Conservation (phyloP, 2,113 vertebrate genomes). For the Anhinga anhinga region DNA sequence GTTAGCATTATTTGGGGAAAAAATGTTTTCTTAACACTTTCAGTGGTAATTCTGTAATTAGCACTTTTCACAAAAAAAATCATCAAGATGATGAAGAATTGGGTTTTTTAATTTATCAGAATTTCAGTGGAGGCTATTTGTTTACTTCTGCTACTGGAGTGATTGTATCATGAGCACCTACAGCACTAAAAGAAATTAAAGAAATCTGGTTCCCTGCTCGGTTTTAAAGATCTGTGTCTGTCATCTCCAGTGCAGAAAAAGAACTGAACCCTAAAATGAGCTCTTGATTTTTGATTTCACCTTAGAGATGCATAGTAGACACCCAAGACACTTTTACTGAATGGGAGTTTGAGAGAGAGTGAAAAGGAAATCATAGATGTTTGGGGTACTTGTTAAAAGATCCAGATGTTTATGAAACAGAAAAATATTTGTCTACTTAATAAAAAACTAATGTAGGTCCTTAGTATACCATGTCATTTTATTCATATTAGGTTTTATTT, state of each 20-base stretch:
- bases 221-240: neutral
- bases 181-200: neutral
- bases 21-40: neutral
- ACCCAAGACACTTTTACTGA: neutral
- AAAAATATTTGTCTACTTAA: neutral
- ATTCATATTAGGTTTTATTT: neutral
- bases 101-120: accelerated
- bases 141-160: neutral
- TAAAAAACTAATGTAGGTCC: neutral
- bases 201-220: neutral
- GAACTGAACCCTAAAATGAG: neutral
- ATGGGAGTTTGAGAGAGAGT: neutral
- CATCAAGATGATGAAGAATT: neutral
- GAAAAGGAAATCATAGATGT: neutral
- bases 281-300: neutral
- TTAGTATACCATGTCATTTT: neutral
- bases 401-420: neutral
- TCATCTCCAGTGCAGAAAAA: neutral
- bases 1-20: neutral
- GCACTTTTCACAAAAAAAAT: accelerated
- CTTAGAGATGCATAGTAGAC: neutral
- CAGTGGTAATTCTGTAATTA: neutral
- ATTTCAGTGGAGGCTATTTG: neutral
- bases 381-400: neutral
- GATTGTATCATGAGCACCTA: neutral